Conservation (phyloP, 2,888 invertebrate species). For the Thecophora atra region DNA sequence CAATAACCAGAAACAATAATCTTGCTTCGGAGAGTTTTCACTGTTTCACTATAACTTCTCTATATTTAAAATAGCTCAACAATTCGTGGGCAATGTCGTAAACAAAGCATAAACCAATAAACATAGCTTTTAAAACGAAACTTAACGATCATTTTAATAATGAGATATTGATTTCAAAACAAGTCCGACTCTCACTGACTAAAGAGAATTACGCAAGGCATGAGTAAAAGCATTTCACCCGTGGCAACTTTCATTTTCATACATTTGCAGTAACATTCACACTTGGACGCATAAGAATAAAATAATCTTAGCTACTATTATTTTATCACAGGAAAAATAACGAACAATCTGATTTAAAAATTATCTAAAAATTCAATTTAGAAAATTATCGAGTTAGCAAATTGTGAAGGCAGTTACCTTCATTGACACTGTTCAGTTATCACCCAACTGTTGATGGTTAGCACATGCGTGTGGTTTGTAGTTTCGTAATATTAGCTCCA, state of each 20-base stretch:
- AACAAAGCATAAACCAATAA: neutral
- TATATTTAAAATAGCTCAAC: neutral
- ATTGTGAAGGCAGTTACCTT: slow-evolving; percentile 43
- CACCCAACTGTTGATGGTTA: neutral
- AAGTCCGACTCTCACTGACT: too few species aligned
- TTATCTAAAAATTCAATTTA: neutral
- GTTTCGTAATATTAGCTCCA: slow-evolving; percentile 19
- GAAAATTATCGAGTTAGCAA: slow-evolving; percentile 1
- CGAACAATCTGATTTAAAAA: neutral
- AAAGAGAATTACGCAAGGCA: neutral
- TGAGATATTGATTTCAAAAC: neutral
- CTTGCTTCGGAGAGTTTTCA: too few species aligned
- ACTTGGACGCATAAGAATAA: neutral
- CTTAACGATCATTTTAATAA: neutral
- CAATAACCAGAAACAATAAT: too few species aligned
- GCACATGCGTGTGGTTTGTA: neutral
- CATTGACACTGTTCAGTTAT: slow-evolving; percentile 36
- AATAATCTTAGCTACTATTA: neutral
- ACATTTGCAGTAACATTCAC: too few species aligned
- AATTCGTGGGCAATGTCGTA: neutral
- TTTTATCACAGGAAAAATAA: neutral
- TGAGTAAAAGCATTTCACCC: neutral
- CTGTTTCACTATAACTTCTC: too few species aligned
- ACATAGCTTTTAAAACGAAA: neutral
- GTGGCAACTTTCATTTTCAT: neutral